Percentiles rank a stretch among this genome's conserved stretches.
phyloP scores from a whole-genome alignment of 2,797 vertebrate species.

The Neosilurus mollespiculum region DNA sequence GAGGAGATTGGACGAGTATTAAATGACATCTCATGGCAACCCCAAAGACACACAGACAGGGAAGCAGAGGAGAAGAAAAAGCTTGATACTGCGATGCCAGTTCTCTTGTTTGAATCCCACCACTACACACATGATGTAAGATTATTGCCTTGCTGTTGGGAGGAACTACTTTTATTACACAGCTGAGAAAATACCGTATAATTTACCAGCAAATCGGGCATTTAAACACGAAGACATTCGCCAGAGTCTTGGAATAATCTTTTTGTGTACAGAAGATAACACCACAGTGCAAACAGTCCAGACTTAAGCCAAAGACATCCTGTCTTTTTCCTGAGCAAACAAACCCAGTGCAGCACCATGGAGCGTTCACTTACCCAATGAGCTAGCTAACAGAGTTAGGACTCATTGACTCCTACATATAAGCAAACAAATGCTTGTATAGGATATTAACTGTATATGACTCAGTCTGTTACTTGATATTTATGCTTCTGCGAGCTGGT shows the following conservation, averaged over 20 bases:
- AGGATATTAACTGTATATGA: background rate
- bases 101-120: background rate
- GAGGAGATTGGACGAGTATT: no score
- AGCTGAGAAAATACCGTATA: background rate
- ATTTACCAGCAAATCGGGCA: background rate
- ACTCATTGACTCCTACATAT: background rate
- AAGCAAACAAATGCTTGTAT: background rate
- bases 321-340: background rate
- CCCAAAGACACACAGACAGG: no score
- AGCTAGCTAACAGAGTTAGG: background rate
- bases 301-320: background rate
- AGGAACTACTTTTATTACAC: background rate
- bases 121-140: background rate
- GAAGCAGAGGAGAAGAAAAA: no score
- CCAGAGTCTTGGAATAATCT: background rate
- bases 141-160: background rate
- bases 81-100: background rate
- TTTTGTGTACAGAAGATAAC: background rate
- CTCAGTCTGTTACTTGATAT: background rate
- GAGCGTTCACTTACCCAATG: background rate
- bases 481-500: no score
- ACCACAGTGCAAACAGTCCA: no score
- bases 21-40: no score
- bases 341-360: background rate
- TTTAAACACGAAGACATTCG: background rate